Evolutionary conservation across 2,797 vertebrate genomes (phyloP).

Genomic region (Urosaurus nigricauda): DNA sequence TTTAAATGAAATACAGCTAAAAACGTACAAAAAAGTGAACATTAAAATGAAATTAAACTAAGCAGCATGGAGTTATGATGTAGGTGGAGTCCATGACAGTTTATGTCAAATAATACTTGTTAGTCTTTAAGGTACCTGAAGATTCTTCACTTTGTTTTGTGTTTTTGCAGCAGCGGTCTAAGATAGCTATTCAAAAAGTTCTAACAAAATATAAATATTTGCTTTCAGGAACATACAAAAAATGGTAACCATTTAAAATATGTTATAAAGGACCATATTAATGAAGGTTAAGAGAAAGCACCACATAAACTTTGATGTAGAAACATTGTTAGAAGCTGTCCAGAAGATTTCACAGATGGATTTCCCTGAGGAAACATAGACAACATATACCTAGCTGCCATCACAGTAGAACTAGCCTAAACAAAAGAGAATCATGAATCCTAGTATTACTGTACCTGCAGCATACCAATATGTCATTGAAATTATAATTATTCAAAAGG

Average conservation of each 20-base stretch:
- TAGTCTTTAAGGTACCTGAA: too few species aligned
- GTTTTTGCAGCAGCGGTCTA: too few species aligned
- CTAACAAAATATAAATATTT: neutral
- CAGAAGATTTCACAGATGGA: slow-evolving; percentile 50
- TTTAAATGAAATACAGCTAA: too few species aligned
- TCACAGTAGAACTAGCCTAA: slow-evolving; percentile 11
- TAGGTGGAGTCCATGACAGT: too few species aligned
- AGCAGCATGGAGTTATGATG: too few species aligned
- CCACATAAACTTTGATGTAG: neutral
- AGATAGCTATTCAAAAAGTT: too few species aligned
- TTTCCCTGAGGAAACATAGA: slow-evolving; percentile 37
- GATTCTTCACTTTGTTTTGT: too few species aligned
- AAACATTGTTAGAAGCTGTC: neutral
- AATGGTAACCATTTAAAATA: slow-evolving; percentile 61
- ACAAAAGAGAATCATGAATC: slow-evolving; percentile 18
- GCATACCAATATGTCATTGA: slow-evolving; percentile 18
- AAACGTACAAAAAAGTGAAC: too few species aligned
- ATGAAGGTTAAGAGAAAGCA: slow-evolving; percentile 63
- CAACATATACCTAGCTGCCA: slow-evolving; percentile 31
- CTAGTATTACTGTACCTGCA: slow-evolving; percentile 37
- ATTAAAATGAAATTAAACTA: too few species aligned
- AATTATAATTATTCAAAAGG: slow-evolving; percentile 39
- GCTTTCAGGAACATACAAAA: slow-evolving; percentile 21
- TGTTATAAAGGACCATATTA: slow-evolving; percentile 67
- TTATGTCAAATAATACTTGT: too few species aligned